Conservation (phyloP, 2,113 vertebrate genomes). For the Gnathochromis pfefferi region DNA sequence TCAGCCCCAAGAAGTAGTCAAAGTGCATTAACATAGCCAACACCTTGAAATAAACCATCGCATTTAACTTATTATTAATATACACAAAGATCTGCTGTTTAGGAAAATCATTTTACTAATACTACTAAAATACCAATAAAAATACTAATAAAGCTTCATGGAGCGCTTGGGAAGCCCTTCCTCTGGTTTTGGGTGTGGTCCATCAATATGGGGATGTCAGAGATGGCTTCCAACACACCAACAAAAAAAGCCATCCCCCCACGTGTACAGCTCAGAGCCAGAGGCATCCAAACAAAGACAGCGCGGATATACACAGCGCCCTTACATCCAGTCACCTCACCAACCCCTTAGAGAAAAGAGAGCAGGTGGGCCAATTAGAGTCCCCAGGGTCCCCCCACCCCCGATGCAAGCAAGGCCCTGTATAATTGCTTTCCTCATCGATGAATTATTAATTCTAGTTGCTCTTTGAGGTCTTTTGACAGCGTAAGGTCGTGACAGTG, state of each 20-base stretch:
- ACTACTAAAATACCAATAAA: neutral
- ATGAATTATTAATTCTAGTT: constrained; percentile 75
- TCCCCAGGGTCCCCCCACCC: constrained; percentile 37
- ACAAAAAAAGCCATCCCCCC: neutral
- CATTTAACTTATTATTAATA: neutral
- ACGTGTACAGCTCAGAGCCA: neutral
- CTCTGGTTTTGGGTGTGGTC: constrained; percentile 13
- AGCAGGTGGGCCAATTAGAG: constrained; percentile 75
- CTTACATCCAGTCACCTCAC: constrained; percentile 4
- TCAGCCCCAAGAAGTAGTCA: neutral
- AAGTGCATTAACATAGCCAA: neutral
- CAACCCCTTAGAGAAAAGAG: constrained; percentile 31
- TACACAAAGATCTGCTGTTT: neutral
- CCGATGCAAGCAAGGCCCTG: constrained; percentile 44
- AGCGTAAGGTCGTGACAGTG: constrained; percentile 12
- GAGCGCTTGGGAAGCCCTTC: neutral
- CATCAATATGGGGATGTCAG: neutral
- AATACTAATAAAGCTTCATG: neutral
- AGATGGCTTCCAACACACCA: neutral
- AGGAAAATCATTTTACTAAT: neutral
- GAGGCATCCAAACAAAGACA: constrained; percentile 49
- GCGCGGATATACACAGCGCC: neutral
- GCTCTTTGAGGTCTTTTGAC: constrained; percentile 46
- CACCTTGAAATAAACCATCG: neutral
- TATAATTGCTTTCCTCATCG: constrained; percentile 71